Conservation (phyloP, 37 sponge, comb jelly and placozoan genomes). For the Crambe crambe region DNA sequence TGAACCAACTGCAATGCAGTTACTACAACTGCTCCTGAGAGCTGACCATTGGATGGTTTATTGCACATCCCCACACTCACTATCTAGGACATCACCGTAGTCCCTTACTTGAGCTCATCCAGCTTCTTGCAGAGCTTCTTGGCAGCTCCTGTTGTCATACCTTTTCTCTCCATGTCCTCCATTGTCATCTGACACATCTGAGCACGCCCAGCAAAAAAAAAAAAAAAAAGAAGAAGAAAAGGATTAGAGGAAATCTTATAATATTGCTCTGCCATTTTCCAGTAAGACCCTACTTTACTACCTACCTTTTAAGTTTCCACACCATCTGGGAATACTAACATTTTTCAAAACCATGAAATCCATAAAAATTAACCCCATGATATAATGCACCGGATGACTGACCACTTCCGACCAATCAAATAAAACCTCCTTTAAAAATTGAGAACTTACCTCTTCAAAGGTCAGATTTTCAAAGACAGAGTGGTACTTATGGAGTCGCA, state of each 20-base stretch:
- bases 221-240: neutral
- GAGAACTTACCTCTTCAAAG: constrained; percentile 70
- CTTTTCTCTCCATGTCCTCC: constrained; percentile 46
- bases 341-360: neutral
- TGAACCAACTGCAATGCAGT: no score
- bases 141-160: constrained; percentile 80
- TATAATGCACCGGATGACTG: neutral
- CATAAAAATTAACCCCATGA: neutral
- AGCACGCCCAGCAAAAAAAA: neutral
- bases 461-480: constrained; percentile 55
- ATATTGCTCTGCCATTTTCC: no score
- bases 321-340: neutral
- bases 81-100: neutral
- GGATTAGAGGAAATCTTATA: neutral
- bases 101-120: constrained; percentile 57
- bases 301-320: neutral
- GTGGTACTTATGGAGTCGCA: constrained; percentile 76
- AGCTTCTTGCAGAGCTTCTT: constrained; percentile 71
- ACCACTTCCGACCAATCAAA: neutral
- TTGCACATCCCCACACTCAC: neutral
- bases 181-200: constrained; percentile 51
- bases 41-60: no score
- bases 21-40: no score
- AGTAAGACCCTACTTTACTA: no score
- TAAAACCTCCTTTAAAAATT: neutral